Evolutionary conservation across 2,797 vertebrate species (phyloP), one percentile per base, ranked within the genome.

Genomic region (Crypturellus tataupa): DNA sequence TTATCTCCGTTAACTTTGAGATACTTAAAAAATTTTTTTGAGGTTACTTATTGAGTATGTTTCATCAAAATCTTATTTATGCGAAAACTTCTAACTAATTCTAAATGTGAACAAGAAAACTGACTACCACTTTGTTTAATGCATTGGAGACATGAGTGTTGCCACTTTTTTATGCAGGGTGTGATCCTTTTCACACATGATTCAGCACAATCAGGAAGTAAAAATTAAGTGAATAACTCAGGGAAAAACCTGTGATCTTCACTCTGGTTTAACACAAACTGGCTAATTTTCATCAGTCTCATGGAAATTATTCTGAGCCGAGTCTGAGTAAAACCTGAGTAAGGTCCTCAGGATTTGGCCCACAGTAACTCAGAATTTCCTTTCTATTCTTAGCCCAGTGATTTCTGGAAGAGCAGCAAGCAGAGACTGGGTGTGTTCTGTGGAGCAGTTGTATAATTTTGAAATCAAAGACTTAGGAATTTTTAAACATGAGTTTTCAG

Each of bases 311-410:
- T 90, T 90, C 51, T 81, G 67, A 85, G 33, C 35, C 1, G 2
- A 2, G 18, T 73, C 83, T 83, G 51, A 79, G 47, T 73, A 88
- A 93, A 92, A 85, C 12, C 35, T 92, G 59, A 91, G 21, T 87
- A 85, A 93, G 16, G 35, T 62, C n/a, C 63, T 87, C 29, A 35
- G 71, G 59, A 91, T 6, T 12, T 51, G 4, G 11, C 68, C 16
- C 19, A 60, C 12, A 56, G 6, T 86, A 87, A 85, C 20, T 93
- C 80, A 91, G 70, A 88, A 89, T 86, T 91, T 73, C 69, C 62
- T 78, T 76, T 56, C 69, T 80, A 16, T 76, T 83, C 68, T 65
- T 87, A 85, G 27, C 13, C n/a, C 12, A 64, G 31, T 1, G 1
- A 65, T 67, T 89, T 85, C 0, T 1, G 47, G 67, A 53, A 88